Conservation (phyloP, 2,113 vertebrate species). For the Paratilapia polleni region DNA sequence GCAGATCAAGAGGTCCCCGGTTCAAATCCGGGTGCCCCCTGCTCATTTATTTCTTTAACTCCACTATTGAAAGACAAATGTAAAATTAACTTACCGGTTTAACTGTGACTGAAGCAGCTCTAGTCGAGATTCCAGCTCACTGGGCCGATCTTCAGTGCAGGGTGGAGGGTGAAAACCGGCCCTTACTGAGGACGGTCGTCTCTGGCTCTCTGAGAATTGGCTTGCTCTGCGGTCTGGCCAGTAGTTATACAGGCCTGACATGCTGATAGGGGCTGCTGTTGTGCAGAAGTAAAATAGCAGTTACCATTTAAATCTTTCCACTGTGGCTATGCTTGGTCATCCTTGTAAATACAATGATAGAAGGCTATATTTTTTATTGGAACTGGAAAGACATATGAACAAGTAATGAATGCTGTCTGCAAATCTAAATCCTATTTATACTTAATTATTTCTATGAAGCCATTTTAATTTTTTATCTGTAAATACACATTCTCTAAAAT, state of each 20-base stretch:
- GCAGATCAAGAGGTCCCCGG: conserved; percentile 92
- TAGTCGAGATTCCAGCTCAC: conserved; percentile 88
- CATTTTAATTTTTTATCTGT: too few relatives aligned
- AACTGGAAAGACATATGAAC: too few relatives aligned
- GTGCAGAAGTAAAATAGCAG: neutral
- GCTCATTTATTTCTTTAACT: neutral
- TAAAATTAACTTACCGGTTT: conserved; percentile 80
- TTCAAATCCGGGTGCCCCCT: conserved; percentile 91
- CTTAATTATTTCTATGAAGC: too few relatives aligned
- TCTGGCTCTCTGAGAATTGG: conserved; percentile 76
- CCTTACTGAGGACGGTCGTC: conserved; percentile 78
- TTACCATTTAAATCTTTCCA: neutral
- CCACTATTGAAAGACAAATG: rapidly evolving
- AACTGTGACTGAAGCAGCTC: conserved; percentile 93
- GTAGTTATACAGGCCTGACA: conserved; percentile 85
- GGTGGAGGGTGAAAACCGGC: conserved; percentile 47
- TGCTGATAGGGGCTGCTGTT: conserved; percentile 78
- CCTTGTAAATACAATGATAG: too few relatives aligned
- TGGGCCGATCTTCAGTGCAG: conserved; percentile 76
- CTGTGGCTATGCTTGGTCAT: too few relatives aligned
- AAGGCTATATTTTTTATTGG: too few relatives aligned
- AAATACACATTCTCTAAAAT: neutral
- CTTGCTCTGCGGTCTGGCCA: conserved; percentile 84
- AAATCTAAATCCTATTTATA: too few relatives aligned
- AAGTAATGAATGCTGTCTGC: too few relatives aligned